Base-by-base conservation (phyloP, 2,797 vertebrate species). In the Takifugu rubripes region DNA sequence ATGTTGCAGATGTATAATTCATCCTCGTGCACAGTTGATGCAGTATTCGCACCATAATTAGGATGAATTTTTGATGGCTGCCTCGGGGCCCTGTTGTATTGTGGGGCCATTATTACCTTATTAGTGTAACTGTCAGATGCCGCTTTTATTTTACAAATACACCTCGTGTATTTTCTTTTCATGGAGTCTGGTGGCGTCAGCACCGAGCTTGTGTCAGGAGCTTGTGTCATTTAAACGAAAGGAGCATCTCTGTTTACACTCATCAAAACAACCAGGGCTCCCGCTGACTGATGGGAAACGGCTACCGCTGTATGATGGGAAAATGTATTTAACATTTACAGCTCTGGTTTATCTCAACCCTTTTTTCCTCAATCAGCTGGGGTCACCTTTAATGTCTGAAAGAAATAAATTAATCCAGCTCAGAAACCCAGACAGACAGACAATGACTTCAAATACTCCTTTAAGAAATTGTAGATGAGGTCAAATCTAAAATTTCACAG, bases 1-100 rank as follows among this genome's bases (percentile, higher is more conserved):
- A 86, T 91, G 88, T 88, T 88, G 89, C 76, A 54, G 75, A 90
- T 91, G 68, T 81, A 89, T 92, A 86, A 92, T 92, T 92, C 63
- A 92, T 89, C 52, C 79, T 86, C 82, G 75, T 72, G 82, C 84
- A 68, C 86, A 87, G 84, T 86, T 90, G 87, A 90, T 91, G 87
- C 80, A 88, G 83, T 82, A 89, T 90, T 88, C 86, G 89, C 83
- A 84, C 84, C 84, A 90, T 90, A 91, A 92, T 92, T 91, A 89
- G 85, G 64, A 90, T 91, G 78, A 87, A 91, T 91, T 91, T 91
- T 91, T 91, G 84, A 92, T 92, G 75, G 75, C 66, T 12, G 87
- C 89, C 89, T 71, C 52, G 47, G 78, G 90, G 82, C 81, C 65
- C 54, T 65, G 75, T 66, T 81, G 80, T 84, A 85, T 88, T 88